phyloP scores from a whole-genome alignment of 1,140 invertebrate species.

The Bradynema listronoti region DNA sequence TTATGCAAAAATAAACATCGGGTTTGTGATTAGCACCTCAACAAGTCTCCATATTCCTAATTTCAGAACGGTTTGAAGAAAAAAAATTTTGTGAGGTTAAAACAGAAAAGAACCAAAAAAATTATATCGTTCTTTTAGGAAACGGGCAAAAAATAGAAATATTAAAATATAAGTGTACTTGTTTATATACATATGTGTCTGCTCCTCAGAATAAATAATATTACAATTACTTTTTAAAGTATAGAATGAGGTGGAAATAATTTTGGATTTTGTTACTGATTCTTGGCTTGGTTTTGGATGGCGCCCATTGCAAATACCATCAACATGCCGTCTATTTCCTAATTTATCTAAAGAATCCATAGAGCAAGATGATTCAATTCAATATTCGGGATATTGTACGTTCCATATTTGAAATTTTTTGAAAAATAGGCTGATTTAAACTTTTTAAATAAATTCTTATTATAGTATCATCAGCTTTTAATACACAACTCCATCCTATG shows the following conservation, averaged over 20 bases:
- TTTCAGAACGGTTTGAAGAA: too few species aligned
- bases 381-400: conserved; percentile 18
- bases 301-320: conserved; percentile 37
- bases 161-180: too few species aligned
- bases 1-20: too few species aligned
- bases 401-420: not conserved
- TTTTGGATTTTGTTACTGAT: conserved; percentile 36
- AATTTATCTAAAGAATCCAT: conserved; percentile 18
- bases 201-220: too few species aligned
- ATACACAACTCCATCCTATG: conserved; percentile 40
- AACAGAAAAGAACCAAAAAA: too few species aligned
- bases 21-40: too few species aligned
- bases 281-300: conserved; percentile 34
- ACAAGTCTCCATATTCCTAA: too few species aligned
- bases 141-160: too few species aligned
- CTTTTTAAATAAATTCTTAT: conserved; percentile 13
- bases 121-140: too few species aligned
- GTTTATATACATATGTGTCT: too few species aligned
- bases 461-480: conserved; percentile 29
- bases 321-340: conserved; percentile 37
- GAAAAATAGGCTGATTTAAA: conserved; percentile 22
- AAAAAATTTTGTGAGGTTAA: too few species aligned
- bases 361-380: not conserved
- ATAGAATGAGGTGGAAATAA: conserved; percentile 38
- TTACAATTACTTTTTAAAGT: too few species aligned